These are phyloP conservation scores for Athrips mouffetella DNA, from an alignment of 2,888 invertebrate species.

Conservation along the genomic window DNA sequence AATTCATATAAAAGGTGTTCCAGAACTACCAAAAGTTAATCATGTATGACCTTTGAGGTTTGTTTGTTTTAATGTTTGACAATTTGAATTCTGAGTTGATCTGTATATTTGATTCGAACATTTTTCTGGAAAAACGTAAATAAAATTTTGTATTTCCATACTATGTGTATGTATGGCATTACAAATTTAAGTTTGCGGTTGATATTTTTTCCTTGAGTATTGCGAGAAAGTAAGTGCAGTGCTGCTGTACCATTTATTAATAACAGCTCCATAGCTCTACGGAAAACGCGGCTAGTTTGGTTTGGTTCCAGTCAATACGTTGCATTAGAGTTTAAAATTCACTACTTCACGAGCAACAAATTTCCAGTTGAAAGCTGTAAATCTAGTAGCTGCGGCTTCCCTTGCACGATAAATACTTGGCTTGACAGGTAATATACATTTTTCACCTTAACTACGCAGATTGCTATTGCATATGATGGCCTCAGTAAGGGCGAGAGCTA, in stretches of 20 bases:
- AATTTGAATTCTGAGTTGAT: no score
- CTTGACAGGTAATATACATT: constrained; percentile 53
- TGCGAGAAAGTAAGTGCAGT: no score
- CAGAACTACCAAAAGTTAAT: no score
- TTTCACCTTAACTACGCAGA: constrained; percentile 49
- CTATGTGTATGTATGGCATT: no score
- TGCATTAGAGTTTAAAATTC: constrained; percentile 27
- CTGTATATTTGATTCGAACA: no score
- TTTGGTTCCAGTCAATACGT: constrained; percentile 9
- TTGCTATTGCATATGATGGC: constrained; percentile 26
- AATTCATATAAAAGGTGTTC: no score
- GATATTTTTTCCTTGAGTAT: no score
- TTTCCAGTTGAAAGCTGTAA: constrained; percentile 42
- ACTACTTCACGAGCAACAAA: constrained; percentile 40
- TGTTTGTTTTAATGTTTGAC: no score
- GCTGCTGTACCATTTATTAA: neutral
- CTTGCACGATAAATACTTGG: constrained; percentile 50
- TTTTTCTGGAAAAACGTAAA: no score
- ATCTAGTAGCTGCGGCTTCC: constrained; percentile 47
- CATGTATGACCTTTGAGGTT: no score
- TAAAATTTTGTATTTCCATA: no score
- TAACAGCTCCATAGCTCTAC: neutral
- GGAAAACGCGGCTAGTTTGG: constrained; percentile 13
- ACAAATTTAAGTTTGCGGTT: no score
- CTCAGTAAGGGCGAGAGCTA: neutral